phyloP scores from a whole-genome alignment of 2,888 invertebrate genomes.

The Bembecia ichneumoniformis region DNA sequence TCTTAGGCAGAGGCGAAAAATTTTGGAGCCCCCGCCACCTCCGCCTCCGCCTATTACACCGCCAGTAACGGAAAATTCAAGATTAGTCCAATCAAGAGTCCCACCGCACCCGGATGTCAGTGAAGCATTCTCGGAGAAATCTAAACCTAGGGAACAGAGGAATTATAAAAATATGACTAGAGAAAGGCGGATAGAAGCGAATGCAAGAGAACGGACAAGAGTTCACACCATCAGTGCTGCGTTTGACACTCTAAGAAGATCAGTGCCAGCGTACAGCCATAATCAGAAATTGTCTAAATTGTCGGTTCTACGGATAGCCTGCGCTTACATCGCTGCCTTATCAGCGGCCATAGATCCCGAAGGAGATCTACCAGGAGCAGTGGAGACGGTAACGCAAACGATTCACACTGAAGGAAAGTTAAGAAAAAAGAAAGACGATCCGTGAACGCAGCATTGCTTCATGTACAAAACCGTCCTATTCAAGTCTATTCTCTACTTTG shows the following conservation, averaged over 20 bases:
- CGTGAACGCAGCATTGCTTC: constrained; percentile 28
- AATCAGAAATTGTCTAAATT: constrained; percentile 94
- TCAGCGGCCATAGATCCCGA: constrained; percentile 81
- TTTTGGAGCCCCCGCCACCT: constrained; percentile 40
- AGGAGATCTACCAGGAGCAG: constrained; percentile 80
- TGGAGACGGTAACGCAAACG: constrained; percentile 90
- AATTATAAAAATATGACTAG: constrained; percentile 97
- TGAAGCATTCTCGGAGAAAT: constrained; percentile 34
- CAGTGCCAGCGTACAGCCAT: constrained; percentile 92
- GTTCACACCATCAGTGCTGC: constrained; percentile 97
- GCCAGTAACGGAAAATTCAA: constrained; percentile 23
- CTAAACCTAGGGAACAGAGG: constrained; percentile 76
- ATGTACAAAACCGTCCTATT: constrained; percentile 15
- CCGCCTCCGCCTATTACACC: constrained; percentile 32
- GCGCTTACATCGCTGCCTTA: constrained; percentile 92
- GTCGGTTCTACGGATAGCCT: constrained; percentile 92
- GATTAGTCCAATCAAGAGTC: constrained; percentile 58
- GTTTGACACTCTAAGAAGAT: constrained; percentile 87
- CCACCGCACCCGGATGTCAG: constrained; percentile 69
- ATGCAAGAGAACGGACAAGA: constrained; percentile 91
- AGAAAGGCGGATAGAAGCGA: constrained; percentile 93
- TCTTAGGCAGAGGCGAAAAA: constrained; percentile 45
- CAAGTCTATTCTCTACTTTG: constrained; percentile 24
- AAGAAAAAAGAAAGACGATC: constrained; percentile 86
- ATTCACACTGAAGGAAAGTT: constrained; percentile 94